Conservation (phyloP, 2,113 vertebrate genomes). For the pig (Sus scrofa) region DNA sequence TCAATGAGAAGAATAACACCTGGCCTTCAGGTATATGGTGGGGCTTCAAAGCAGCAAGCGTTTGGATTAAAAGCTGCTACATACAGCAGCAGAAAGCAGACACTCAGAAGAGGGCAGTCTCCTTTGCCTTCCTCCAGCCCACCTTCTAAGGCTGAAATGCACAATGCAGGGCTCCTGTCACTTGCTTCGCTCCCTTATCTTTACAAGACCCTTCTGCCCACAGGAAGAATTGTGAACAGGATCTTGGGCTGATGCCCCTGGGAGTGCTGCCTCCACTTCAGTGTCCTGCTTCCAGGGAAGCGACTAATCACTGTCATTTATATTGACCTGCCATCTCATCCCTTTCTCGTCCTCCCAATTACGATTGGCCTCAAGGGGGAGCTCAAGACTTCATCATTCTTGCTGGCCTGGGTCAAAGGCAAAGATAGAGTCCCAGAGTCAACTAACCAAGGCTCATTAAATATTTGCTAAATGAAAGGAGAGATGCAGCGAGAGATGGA, state of each 20-base stretch:
- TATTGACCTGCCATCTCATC: too few species aligned
- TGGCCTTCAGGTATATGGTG: neutral
- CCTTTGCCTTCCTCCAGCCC: neutral
- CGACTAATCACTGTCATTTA: neutral
- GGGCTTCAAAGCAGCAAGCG: neutral
- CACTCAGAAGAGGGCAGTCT: neutral
- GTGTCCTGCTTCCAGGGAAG: neutral
- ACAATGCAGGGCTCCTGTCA: neutral
- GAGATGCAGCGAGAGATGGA: neutral
- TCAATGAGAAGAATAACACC: neutral
- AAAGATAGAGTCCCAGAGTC: neutral
- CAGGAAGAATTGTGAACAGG: neutral
- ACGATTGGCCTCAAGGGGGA: conserved; percentile 75
- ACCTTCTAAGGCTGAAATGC: neutral
- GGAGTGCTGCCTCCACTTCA: rapidly evolving
- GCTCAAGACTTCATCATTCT: conserved; percentile 75
- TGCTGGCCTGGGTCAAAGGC: neutral
- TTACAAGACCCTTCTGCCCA: neutral
- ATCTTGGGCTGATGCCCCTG: neutral
- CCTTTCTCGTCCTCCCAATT: neutral
- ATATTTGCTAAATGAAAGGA: neutral
- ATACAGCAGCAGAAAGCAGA: neutral
- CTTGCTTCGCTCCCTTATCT: neutral
- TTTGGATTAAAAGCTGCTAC: neutral
- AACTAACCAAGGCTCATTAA: neutral